Evolutionary conservation across 1,140 invertebrate species (phyloP).

Genomic region (Ostrea edulis): DNA sequence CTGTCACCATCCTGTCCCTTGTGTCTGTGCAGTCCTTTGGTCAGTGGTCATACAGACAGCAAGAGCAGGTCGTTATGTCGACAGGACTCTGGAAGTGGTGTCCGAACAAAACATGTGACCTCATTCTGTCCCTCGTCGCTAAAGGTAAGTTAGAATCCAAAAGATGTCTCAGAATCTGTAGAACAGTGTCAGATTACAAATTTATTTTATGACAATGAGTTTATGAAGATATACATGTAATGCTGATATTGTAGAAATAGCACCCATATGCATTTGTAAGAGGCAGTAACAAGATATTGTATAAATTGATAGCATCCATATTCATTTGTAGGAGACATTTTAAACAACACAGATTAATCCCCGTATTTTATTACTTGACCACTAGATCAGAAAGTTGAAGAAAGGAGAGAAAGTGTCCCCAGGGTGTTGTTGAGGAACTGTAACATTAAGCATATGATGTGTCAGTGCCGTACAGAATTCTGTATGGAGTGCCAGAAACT

Average conservation of each 20-base stretch:
- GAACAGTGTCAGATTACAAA: too few relatives aligned
- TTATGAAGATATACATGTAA: too few relatives aligned
- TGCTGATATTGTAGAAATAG: too few relatives aligned
- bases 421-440: neutral
- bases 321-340: too few relatives aligned
- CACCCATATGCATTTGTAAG: too few relatives aligned
- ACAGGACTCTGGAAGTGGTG: constrained; percentile 21
- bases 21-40: neutral
- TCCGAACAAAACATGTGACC: neutral
- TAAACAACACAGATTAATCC: too few relatives aligned
- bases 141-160: neutral
- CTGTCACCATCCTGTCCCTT: neutral
- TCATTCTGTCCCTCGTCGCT: neutral
- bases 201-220: too few relatives aligned
- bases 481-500: neutral
- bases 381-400: neutral
- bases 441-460: neutral
- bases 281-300: too few relatives aligned
- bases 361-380: neutral
- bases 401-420: neutral
- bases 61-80: neutral
- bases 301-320: too few relatives aligned
- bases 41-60: neutral
- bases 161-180: too few relatives aligned
- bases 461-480: constrained; percentile 2